Percentiles rank a stretch among this genome's conserved stretches.
These are phyloP conservation scores for Melanerpes formicivorus DNA, from an alignment of 2,113 vertebrate species.

Conservation along the genomic window DNA sequence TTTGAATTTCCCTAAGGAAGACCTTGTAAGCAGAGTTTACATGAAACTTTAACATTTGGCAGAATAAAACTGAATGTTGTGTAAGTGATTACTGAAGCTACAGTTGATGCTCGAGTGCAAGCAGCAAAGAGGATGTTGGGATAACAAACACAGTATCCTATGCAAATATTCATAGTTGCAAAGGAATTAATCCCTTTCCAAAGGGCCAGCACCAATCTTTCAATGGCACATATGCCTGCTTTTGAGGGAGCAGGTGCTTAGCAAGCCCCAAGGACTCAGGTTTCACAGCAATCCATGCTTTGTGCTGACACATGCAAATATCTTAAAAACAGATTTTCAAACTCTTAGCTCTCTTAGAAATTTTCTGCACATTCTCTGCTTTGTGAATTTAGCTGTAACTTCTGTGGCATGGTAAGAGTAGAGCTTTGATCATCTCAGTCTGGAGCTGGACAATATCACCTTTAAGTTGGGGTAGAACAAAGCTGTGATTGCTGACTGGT, in stretches of 20 bases:
- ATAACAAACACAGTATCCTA: not conserved
- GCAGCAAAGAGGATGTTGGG: not conserved
- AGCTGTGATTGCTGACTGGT: constrained; percentile 1
- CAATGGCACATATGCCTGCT: not conserved
- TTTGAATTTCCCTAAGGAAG: not conserved
- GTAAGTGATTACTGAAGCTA: not conserved
- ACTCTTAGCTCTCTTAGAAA: not conserved
- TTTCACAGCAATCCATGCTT: not conserved
- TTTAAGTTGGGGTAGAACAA: not conserved
- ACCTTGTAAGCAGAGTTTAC: not conserved
- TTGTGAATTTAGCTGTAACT: not conserved
- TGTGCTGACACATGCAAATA: not conserved
- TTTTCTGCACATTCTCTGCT: not conserved
- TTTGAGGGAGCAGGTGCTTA: constrained; percentile 40
- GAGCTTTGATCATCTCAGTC: not conserved
- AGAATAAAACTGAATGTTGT: not conserved
- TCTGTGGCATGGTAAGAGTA: not conserved
- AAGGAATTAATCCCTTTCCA: constrained; percentile 35
- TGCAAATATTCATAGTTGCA: constrained; percentile 20
- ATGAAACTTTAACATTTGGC: not conserved
- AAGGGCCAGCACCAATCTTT: constrained; percentile 1
- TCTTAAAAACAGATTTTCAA: not conserved
- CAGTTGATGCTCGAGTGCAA: not conserved
- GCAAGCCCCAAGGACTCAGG: constrained; percentile 2
- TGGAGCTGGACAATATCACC: not conserved